Evolutionary conservation across 2,797 vertebrate species (phyloP).

Genomic region (Clarias laeviceps): DNA sequence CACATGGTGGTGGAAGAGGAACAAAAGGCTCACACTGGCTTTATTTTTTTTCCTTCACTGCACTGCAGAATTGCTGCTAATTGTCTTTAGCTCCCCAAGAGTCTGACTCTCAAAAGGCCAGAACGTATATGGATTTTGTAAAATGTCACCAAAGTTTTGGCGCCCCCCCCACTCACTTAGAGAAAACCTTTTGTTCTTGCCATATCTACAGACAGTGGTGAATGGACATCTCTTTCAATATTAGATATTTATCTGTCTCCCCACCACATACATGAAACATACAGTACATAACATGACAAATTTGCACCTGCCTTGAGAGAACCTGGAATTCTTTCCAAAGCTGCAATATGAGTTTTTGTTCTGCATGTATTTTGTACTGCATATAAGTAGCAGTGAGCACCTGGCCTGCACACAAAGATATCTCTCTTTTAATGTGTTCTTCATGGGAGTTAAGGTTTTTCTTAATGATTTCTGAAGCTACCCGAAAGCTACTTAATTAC

Average conservation of each 20-base stretch:
- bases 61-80: conserved; percentile 54
- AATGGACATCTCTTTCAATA: conserved; percentile 22
- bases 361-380: not conserved
- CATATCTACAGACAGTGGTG: conserved; percentile 13
- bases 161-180: conserved; percentile 20
- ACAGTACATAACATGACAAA: not conserved
- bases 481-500: too few species aligned
- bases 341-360: not conserved
- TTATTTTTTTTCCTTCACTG: conserved; percentile 27
- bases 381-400: not conserved
- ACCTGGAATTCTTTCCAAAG: not conserved
- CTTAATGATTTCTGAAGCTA: not conserved
- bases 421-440: not conserved
- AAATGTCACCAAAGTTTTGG: conserved; percentile 64
- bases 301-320: not conserved
- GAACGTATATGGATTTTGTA: conserved; percentile 61
- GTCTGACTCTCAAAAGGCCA: conserved; percentile 60
- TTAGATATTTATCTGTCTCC: conserved; percentile 41
- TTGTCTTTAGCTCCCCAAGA: conserved; percentile 57
- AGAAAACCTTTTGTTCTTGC: conserved; percentile 17
- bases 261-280: not conserved
- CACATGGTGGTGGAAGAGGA: conserved; percentile 23
- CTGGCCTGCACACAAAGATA: not conserved
- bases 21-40: conserved; percentile 49
- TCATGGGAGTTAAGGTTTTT: not conserved